Percentiles rank a stretch among this genome's conserved stretches.
Evolutionary conservation across 2,888 invertebrate species (phyloP).

Genomic region (Cheilosia urbana): DNA sequence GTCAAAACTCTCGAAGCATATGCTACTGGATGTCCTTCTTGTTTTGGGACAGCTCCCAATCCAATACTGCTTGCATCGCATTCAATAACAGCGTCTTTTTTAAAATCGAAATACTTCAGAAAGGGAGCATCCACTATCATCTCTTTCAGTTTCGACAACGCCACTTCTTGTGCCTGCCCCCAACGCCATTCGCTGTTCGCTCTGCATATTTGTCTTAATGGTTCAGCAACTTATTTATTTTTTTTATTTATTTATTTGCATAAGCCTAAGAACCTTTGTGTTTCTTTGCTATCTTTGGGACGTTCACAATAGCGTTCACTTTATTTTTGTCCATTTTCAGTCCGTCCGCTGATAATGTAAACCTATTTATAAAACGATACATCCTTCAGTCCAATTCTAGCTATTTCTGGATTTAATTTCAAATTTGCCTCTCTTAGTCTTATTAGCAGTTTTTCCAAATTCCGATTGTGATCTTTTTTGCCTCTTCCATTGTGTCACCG

Average conservation of each 20-base stretch:
- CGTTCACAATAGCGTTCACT: slow-evolving; percentile 12
- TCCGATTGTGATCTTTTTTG: slow-evolving; percentile 22
- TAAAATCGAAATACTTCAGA: slow-evolving; percentile 15
- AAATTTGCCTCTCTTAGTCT: background rate
- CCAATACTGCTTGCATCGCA: slow-evolving; percentile 23
- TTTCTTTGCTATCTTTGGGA: slow-evolving; percentile 12
- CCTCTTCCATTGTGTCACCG: slow-evolving; percentile 15
- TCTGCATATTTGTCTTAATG: slow-evolving; percentile 13
- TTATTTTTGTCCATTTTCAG: slow-evolving; percentile 15
- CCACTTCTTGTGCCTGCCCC: slow-evolving; percentile 15
- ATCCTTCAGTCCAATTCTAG: background rate
- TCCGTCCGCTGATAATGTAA: slow-evolving; percentile 15
- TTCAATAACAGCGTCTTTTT: slow-evolving; percentile 16
- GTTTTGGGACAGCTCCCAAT: too few relatives aligned
- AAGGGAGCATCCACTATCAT: slow-evolving; percentile 1
- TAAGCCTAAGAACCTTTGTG: slow-evolving; percentile 23
- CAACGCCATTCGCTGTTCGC: slow-evolving; percentile 4
- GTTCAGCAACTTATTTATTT: slow-evolving; percentile 7
- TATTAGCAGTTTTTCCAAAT: background rate
- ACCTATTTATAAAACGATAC: slow-evolving; percentile 21
- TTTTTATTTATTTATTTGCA: slow-evolving; percentile 16
- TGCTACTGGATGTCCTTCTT: too few relatives aligned
- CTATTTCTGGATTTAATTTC: background rate
- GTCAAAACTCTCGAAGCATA: too few relatives aligned
- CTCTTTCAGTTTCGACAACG: background rate